phyloP scores from a whole-genome alignment of 1,140 invertebrate genomes.

The Hylaeus volcanicus region DNA sequence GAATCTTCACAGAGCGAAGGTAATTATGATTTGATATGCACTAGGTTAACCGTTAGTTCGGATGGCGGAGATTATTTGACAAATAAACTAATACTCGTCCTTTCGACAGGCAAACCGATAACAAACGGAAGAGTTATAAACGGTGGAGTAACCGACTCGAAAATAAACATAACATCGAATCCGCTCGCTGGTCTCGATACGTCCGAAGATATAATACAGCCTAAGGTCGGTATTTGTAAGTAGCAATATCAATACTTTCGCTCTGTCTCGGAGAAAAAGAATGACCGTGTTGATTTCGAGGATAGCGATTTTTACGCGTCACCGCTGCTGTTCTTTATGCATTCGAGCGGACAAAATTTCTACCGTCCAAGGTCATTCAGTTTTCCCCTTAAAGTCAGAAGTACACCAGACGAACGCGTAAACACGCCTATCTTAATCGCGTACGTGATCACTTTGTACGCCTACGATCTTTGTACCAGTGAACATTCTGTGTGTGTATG shows the following conservation, averaged over 20 bases:
- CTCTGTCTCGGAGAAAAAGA: conserved; percentile 46
- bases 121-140: conserved; percentile 83
- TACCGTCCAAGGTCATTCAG: conserved; percentile 15
- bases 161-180: conserved; percentile 87
- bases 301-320: background rate
- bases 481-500: conserved; percentile 12
- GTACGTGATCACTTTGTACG: conserved; percentile 1
- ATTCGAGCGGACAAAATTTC: background rate
- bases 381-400: conserved; percentile 18
- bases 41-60: too few species aligned
- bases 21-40: conserved; percentile 50
- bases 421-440: conserved; percentile 13
- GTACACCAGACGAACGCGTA: conserved; percentile 10
- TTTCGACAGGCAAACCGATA: conserved; percentile 76
- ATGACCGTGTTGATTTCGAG: conserved; percentile 18
- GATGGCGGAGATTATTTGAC: too few species aligned
- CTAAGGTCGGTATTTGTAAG: conserved; percentile 78
- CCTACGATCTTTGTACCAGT: conserved; percentile 20
- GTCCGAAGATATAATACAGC: conserved; percentile 82
- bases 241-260: conserved; percentile 48
- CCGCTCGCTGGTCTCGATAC: conserved; percentile 84
- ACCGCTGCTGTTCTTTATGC: background rate
- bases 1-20: conserved; percentile 79
- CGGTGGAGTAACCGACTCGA: conserved; percentile 78
- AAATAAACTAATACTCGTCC: background rate